Base-by-base conservation (phyloP, 2,113 vertebrate species). In the Chunga burmeisteri region DNA sequence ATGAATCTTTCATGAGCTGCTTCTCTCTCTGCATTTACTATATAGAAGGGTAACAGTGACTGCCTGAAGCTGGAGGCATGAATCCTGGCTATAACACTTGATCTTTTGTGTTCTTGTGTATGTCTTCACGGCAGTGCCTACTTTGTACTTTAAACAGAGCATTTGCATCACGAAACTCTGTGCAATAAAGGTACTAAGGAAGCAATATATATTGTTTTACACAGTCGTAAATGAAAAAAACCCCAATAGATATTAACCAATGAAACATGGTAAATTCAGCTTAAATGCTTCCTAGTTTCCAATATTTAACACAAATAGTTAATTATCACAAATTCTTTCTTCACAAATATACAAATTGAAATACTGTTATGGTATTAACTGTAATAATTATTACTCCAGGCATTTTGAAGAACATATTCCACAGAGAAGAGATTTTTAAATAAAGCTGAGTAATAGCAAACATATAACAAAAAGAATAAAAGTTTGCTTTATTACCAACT, bases 321-420 rank as follows among this genome's bases (percentile, higher is more conserved):
- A 96, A 63, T 93, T 63, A 77, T 56, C 8, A 16, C 27, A 46
- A 65, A 77, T 59, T 32, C 8, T 72, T 6, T n/a, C 81, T 52
- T 90, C 27, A 80, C 58, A 91, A 84, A 67, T 66, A 81, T 62
- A 90, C 36, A 83, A 42, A 71, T 12, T 82, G 36, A 67, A 66
- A 91, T 70, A 68, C 18, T 25, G 0, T 74, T 95, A 73, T 25
- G 23, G 2, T 50, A 79, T 85, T 75, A 90, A 42, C 81, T 86
- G 21, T 25, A 74, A 74, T 73, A 73, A 86, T 88, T 97, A 90
- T 74, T 93, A 83, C 61, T 88, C 93, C 47, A 70, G 56, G 30
- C 46, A 63, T 81, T 86, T 91, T 68, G 40, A 97, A 65, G 20
- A 72, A 46, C 29, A 62, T 93, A 88, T 59, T 81, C 52, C 19